Base-by-base conservation (phyloP, 1,140 invertebrate species). In the Manduca sexta region DNA sequence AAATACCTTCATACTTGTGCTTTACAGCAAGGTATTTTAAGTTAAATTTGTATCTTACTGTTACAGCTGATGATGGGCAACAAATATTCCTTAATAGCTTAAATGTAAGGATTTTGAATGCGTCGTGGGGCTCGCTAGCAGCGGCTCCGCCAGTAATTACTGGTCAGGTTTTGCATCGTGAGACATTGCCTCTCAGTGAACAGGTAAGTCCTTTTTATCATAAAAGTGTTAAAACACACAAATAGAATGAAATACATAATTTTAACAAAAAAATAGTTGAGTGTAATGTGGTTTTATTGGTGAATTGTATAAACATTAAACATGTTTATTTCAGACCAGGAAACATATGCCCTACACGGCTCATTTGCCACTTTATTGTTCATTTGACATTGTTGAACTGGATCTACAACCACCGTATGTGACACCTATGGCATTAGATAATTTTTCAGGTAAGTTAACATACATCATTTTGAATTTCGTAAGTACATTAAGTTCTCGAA, bases 21-120 rank as follows among this genome's bases (percentile, higher is more conserved):
- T n/a, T n/a, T n/a, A n/a, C n/a, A n/a, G n/a, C n/a, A n/a, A n/a
- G n/a, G n/a, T n/a, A n/a, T n/a, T n/a, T n/a, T n/a, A n/a, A 4
- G 12, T 37, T 10, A 37, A 37, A 6, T 37, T n/a, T 11, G 43
- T 49, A 54, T 8, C 45, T 48, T 60, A 62, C 55, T 49, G 62
- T 87, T 88, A 33, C 62, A 94, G 94, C 93, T 48, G 87, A 89
- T 29, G 95, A 97, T 87, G 97, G 97, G 0, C 96, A 98, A 78
- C 93, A 97, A 71, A 91, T 98, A 17, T 99, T 96, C 79, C 80
- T 99, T 38, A 94, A 98, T 86, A 92, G 94, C 2, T 78, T 99
- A 56, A 98, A 99, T 84, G 91, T 95, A 2, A 92, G 93, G 42
- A 97, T 98, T 91, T 78, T 99, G 53, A 92, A 94, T 67, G 90